These are phyloP conservation scores for Salpingus planirostris DNA, from an alignment of 2,888 invertebrate genomes.

Conservation along the genomic window DNA sequence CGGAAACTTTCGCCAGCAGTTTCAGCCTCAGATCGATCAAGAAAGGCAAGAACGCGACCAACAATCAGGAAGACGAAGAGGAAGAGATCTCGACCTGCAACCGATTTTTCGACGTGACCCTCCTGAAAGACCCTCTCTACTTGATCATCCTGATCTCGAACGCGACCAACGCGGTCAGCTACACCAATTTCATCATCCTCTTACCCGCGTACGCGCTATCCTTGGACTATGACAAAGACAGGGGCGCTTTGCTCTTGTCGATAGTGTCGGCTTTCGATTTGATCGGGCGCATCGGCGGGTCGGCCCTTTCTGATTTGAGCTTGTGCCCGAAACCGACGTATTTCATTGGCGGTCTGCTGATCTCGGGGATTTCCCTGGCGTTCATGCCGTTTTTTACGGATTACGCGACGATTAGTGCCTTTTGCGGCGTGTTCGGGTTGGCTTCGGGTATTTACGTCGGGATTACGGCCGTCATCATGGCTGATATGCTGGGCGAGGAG, in stretches of 20 bases:
- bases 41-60: conserved; percentile 18
- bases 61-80: conserved; percentile 40
- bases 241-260: conserved; percentile 65
- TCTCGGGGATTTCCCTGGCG: conserved; percentile 68
- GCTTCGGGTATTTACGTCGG: conserved; percentile 81
- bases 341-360: conserved; percentile 67
- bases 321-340: conserved; percentile 73
- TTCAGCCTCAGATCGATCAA: conserved; percentile 58
- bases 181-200: conserved; percentile 77
- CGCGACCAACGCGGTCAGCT: conserved; percentile 78
- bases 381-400: conserved; percentile 59
- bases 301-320: conserved; percentile 70
- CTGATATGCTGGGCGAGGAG: conserved; percentile 77
- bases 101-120: conserved; percentile 65
- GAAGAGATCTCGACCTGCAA: conserved; percentile 36
- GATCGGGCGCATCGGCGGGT: conserved; percentile 76
- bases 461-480: conserved; percentile 80
- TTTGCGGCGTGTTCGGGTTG: conserved; percentile 70
- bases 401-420: conserved; percentile 56
- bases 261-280: conserved; percentile 74
- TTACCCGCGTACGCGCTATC: conserved; percentile 68
- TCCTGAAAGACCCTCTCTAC: conserved; percentile 71
- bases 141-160: conserved; percentile 75
- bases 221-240: conserved; percentile 60
- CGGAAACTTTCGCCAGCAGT: conserved; percentile 69